Evolutionary conservation across 2,113 vertebrate genomes (phyloP).

Genomic region (Sander lucioperca): DNA sequence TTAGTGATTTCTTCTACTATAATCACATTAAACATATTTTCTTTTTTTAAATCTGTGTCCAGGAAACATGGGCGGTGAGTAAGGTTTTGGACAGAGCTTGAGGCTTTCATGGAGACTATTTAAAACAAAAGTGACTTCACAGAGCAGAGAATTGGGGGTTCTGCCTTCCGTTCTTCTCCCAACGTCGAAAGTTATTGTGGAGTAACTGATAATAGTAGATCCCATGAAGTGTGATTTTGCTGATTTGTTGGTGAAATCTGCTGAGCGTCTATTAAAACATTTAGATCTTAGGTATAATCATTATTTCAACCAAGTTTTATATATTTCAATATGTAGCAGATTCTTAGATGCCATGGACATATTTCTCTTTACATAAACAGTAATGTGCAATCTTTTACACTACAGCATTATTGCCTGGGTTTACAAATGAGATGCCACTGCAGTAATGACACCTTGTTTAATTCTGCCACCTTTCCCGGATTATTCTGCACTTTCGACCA

Average conservation of each 20-base stretch:
- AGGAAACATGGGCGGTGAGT: neutral
- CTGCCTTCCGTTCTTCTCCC: neutral
- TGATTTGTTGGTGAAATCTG: neutral
- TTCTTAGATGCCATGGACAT: neutral
- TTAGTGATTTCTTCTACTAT: conserved; percentile 18
- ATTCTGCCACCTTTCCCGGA: neutral
- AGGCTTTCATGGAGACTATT: neutral
- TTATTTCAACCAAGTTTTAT: neutral
- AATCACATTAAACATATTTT: conserved; percentile 2
- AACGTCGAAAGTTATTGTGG: neutral
- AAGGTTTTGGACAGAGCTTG: neutral
- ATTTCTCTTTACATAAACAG: neutral
- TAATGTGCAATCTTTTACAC: neutral
- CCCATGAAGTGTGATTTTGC: neutral
- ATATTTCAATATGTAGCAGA: neutral
- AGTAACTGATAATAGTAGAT: neutral
- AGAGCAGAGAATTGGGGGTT: neutral
- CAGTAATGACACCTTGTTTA: neutral
- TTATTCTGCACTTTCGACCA: neutral
- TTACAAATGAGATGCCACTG: neutral
- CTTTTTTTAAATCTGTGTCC: neutral
- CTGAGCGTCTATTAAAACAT: neutral
- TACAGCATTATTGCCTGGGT: neutral
- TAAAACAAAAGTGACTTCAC: neutral
- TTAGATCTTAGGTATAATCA: neutral